Evolutionary conservation across 2,113 vertebrate species (phyloP).

Genomic region (Loxodonta africana): DNA sequence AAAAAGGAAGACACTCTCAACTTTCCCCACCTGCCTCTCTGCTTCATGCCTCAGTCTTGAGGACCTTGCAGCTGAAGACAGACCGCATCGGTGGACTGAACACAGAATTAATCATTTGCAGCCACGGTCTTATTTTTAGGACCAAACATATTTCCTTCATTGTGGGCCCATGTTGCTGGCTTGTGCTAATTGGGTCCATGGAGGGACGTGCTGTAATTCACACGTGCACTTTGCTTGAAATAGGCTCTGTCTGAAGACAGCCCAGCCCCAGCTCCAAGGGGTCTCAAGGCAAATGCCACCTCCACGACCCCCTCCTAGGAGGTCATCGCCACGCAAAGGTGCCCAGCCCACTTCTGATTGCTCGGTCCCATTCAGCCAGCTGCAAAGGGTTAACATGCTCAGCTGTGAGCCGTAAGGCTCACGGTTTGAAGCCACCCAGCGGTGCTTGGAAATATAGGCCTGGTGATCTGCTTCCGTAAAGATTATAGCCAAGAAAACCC

Average conservation of each 20-base stretch:
- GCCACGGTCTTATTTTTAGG: not conserved
- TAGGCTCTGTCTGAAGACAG: not conserved
- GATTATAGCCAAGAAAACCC: not conserved
- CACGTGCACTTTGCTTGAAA: not conserved
- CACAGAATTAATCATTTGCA: not conserved
- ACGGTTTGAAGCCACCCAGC: not conserved
- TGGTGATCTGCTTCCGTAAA: not conserved
- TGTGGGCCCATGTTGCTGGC: accelerated
- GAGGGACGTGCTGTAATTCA: not conserved
- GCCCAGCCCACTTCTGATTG: not conserved
- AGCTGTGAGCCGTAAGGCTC: not conserved
- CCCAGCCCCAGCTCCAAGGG: accelerated
- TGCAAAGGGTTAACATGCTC: not conserved
- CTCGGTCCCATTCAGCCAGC: not conserved
- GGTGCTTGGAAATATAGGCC: not conserved
- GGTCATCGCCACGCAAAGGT: not conserved
- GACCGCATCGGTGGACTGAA: accelerated
- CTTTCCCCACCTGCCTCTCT: not conserved
- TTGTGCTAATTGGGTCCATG: accelerated
- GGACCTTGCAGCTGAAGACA: accelerated
- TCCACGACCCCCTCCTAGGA: not conserved
- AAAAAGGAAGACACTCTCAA: not conserved
- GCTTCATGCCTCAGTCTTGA: not conserved
- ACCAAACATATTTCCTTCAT: not conserved
- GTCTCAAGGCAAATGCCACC: accelerated